phyloP scores from a whole-genome alignment of 2,888 invertebrate species.

The Drosophila stalkeri region DNA sequence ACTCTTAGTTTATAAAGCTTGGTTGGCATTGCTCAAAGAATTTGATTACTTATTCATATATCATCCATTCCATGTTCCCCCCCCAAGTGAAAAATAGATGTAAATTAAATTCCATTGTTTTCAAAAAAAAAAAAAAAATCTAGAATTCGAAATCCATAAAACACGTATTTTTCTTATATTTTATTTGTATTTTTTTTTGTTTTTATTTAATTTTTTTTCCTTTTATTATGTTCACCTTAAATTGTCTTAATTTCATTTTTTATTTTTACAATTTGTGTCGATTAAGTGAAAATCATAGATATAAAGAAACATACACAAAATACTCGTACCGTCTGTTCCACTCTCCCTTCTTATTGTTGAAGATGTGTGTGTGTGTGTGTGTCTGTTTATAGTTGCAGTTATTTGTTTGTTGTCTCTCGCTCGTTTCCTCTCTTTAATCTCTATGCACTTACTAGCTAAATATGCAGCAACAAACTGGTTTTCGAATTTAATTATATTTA shows the following conservation, averaged over 20 bases:
- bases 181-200: conserved; percentile 15
- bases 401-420: neutral
- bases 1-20: neutral
- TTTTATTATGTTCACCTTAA: conserved; percentile 45
- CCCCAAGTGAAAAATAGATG: neutral
- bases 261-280: conserved; percentile 50
- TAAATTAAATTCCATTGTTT: neutral
- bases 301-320: conserved; percentile 44
- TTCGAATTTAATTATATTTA: neutral
- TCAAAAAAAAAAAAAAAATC: too few relatives aligned
- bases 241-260: conserved; percentile 16
- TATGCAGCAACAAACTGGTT: conserved; percentile 33
- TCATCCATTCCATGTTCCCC: neutral
- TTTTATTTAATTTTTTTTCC: conserved; percentile 21
- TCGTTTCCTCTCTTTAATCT: conserved; percentile 28
- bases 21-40: neutral
- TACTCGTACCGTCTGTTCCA: conserved; percentile 49
- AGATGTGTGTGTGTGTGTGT: conserved; percentile 14
- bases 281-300: conserved; percentile 26
- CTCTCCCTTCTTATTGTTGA: conserved; percentile 13
- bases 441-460: conserved; percentile 54
- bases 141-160: neutral
- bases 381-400: conserved; percentile 5
- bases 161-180: conserved; percentile 3
- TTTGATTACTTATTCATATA: neutral